phyloP scores from a whole-genome alignment of 1,140 invertebrate genomes.

The Scaptomyza hsui region DNA sequence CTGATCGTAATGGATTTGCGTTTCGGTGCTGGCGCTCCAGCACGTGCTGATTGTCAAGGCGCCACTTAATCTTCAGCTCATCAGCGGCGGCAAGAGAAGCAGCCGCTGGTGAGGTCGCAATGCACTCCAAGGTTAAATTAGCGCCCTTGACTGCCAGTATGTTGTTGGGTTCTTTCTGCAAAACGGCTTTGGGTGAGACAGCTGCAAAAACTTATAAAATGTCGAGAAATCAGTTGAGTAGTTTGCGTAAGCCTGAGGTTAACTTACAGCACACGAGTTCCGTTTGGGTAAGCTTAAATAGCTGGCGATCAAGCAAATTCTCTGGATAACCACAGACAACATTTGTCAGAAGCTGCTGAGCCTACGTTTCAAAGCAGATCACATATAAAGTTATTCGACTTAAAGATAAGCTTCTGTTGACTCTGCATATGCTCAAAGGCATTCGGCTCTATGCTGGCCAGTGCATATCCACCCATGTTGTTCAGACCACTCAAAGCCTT shows the following conservation, averaged over 20 bases:
- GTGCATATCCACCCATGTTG: slow-evolving; percentile 90
- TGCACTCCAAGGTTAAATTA: slow-evolving; percentile 92
- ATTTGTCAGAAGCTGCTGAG: slow-evolving; percentile 71
- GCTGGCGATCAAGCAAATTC: slow-evolving; percentile 87
- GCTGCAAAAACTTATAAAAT: slow-evolving; percentile 30
- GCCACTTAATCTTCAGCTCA: slow-evolving; percentile 93
- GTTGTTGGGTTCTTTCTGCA: slow-evolving; percentile 91
- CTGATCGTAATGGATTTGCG: slow-evolving; percentile 75
- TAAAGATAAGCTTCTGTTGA: slow-evolving; percentile 87
- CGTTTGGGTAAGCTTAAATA: slow-evolving; percentile 88
- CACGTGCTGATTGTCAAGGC: slow-evolving; percentile 92
- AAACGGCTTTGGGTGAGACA: slow-evolving; percentile 93
- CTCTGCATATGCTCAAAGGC: slow-evolving; percentile 89
- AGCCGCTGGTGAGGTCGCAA: slow-evolving; percentile 87
- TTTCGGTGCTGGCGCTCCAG: slow-evolving; percentile 72
- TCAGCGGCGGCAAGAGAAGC: slow-evolving; percentile 84
- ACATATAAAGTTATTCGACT: slow-evolving; percentile 91
- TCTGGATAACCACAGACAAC: slow-evolving; percentile 92
- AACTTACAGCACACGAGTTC: slow-evolving; percentile 90
- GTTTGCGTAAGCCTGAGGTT: not conserved
- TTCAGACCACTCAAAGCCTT: slow-evolving; percentile 92
- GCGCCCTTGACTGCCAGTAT: slow-evolving; percentile 93
- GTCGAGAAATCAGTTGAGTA: slow-evolving; percentile 84
- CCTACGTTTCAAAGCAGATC: slow-evolving; percentile 85
- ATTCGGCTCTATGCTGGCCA: slow-evolving; percentile 92